Percentiles rank a stretch among this genome's conserved stretches.
These are phyloP conservation scores for Halictus rubicundus DNA, from an alignment of 1,140 invertebrate genomes.

Conservation along the genomic window DNA sequence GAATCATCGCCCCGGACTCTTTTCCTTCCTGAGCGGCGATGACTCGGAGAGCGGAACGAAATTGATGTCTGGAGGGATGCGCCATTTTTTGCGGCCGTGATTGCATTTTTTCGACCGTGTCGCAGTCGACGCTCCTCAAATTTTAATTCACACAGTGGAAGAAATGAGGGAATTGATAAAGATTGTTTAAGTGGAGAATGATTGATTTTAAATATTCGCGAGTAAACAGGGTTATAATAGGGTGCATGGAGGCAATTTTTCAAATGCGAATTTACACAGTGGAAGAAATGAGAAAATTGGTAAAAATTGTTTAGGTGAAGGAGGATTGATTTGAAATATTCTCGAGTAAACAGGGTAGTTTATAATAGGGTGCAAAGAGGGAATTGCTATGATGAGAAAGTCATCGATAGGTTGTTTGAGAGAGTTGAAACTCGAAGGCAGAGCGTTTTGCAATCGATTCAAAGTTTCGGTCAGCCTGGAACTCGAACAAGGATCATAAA, in stretches of 20 bases:
- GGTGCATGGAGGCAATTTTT: too few relatives aligned
- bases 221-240: too few relatives aligned
- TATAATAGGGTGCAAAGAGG: too few relatives aligned
- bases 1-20: conserved; percentile 25
- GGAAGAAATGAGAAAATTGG: too few relatives aligned
- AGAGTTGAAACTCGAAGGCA: background rate
- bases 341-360: too few relatives aligned
- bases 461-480: conserved; percentile 66
- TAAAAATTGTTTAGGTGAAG: too few relatives aligned
- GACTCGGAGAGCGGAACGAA: background rate
- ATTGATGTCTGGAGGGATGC: background rate
- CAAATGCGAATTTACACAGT: too few relatives aligned
- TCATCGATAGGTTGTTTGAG: background rate
- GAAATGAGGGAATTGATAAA: too few relatives aligned
- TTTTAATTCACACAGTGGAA: too few relatives aligned
- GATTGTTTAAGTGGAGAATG: background rate
- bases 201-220: background rate
- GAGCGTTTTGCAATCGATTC: conserved; percentile 44
- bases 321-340: too few relatives aligned
- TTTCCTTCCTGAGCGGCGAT: conserved; percentile 5
- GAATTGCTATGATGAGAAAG: too few relatives aligned
- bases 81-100: background rate
- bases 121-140: too few relatives aligned
- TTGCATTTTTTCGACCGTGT: background rate
- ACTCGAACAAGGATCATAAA: conserved; percentile 76